phyloP scores from a whole-genome alignment of 2,797 vertebrate species.

The Etheostoma nigrum region DNA sequence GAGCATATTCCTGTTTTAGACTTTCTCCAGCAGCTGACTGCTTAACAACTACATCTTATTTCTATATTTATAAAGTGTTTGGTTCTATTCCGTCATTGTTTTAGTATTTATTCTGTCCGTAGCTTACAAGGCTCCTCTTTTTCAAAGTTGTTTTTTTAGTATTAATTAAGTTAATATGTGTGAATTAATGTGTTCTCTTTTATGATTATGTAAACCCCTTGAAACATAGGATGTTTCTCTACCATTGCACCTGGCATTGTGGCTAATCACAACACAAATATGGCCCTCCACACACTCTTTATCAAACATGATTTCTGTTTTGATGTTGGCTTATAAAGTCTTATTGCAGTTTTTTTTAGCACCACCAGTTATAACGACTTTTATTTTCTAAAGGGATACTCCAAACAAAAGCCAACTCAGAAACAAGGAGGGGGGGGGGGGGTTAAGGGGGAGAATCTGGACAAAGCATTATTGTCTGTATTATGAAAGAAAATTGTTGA shows the following conservation, averaged over 20 bases:
- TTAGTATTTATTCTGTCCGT: not conserved
- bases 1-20: slow-evolving; percentile 10
- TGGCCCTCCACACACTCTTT: not conserved
- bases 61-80: not conserved
- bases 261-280: slow-evolving; percentile 5
- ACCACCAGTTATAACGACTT: not conserved
- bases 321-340: slow-evolving; percentile 4
- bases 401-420: slow-evolving; percentile 25
- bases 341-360: slow-evolving; percentile 4
- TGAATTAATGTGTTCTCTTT: not conserved
- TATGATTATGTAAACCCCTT: slow-evolving; percentile 13
- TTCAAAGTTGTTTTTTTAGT: not conserved
- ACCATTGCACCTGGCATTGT: not conserved
- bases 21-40: slow-evolving; percentile 11
- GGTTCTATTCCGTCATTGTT: not conserved
- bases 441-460: slow-evolving; percentile 30
- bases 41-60: not conserved
- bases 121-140: not conserved
- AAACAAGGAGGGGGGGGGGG: slow-evolving; percentile 8
- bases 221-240: not conserved
- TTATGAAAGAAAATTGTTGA: slow-evolving; percentile 61
- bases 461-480: slow-evolving; percentile 61
- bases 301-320: slow-evolving; percentile 1
- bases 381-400: slow-evolving; percentile 14
- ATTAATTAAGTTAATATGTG: not conserved